phyloP scores from a whole-genome alignment of 2,113 vertebrate species.

The Chaetodon auriga region DNA sequence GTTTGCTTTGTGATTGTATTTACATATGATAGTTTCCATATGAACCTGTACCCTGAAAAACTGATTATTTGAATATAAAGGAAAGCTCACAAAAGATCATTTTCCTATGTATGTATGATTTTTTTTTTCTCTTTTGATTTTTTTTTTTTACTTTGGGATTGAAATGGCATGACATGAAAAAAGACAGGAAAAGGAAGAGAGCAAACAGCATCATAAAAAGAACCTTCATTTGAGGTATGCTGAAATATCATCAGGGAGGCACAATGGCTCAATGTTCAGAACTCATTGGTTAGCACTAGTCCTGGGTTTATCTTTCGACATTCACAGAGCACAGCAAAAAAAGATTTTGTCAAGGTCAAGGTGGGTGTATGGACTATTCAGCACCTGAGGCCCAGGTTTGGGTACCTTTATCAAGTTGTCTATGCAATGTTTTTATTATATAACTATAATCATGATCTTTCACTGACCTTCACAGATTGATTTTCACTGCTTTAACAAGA shows the following conservation, averaged over 20 bases:
- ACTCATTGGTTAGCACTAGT: not conserved
- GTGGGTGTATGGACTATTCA: not conserved
- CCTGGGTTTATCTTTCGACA: slow-evolving; percentile 1
- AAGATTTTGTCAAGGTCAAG: not conserved
- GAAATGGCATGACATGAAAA: not conserved
- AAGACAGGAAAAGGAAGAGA: not conserved
- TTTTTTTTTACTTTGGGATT: not conserved
- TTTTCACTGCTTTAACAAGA: not conserved
- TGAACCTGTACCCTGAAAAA: slow-evolving; percentile 43
- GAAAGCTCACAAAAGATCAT: not conserved
- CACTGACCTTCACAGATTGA: not conserved
- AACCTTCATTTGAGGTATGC: slow-evolving; percentile 5
- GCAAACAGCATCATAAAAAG: not conserved
- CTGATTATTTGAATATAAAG: slow-evolving; percentile 13
- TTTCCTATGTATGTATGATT: not conserved
- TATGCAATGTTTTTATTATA: not conserved
- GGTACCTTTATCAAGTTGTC: not conserved
- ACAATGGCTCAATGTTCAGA: not conserved
- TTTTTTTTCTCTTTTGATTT: not conserved
- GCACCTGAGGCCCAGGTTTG: not conserved
- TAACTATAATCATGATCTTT: not conserved
- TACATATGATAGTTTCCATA: slow-evolving; percentile 55
- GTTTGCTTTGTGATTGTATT: slow-evolving; percentile 45
- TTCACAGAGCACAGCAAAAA: slow-evolving; percentile 1
- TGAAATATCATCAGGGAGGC: not conserved